Conservation (phyloP, 1,140 invertebrate species). For the Helicoverpa zea region DNA sequence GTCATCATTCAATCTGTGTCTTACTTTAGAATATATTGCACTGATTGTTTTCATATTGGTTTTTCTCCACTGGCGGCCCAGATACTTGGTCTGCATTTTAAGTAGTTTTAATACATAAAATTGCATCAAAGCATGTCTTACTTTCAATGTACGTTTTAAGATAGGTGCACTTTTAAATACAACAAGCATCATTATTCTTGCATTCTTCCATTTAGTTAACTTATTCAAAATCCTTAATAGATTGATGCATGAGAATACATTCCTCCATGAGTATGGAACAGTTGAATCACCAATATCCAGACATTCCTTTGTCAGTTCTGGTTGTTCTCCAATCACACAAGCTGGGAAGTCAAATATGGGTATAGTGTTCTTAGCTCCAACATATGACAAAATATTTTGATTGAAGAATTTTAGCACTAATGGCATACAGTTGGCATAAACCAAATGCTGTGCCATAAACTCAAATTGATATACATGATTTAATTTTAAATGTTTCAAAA, state of each 20-base stretch:
- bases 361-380: conserved; percentile 98
- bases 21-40: conserved; percentile 99
- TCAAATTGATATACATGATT: conserved; percentile 99
- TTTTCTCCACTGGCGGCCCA: conserved; percentile 99
- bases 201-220: conserved; percentile 99
- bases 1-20: conserved; percentile 98
- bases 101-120: conserved; percentile 98
- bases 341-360: conserved; percentile 98
- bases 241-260: conserved; percentile 99
- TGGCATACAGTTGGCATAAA: conserved; percentile 99
- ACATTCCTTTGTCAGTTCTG: conserved; percentile 97
- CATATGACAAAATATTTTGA: conserved; percentile 98
- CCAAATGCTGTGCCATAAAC: conserved; percentile 99
- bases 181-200: conserved; percentile 99
- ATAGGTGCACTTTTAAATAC: conserved; percentile 99
- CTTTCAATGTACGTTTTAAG: conserved; percentile 98
- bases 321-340: conserved; percentile 98
- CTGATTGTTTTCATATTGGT: conserved; percentile 99
- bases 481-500: conserved; percentile 99
- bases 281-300: conserved; percentile 96
- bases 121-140: conserved; percentile 99
- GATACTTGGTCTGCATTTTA: conserved; percentile 99
- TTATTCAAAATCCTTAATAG: conserved; percentile 98
- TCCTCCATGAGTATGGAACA: conserved; percentile 97
- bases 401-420: conserved; percentile 99